Conservation (phyloP, 2,797 vertebrate species). For the Hirundo rustica region DNA sequence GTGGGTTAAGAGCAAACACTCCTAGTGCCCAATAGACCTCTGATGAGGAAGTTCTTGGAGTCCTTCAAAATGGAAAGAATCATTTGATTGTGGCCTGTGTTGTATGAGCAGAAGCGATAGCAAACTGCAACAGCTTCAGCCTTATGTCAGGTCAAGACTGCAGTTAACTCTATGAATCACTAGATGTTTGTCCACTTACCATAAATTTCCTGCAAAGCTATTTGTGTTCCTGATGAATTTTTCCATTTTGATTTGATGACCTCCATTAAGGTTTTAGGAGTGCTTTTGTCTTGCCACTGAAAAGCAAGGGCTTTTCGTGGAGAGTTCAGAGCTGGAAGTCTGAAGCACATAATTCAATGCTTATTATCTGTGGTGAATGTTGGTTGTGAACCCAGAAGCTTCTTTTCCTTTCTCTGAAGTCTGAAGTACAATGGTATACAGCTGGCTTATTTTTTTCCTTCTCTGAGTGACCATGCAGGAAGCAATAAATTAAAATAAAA, state of each 20-base stretch:
- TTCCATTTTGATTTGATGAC: not conserved
- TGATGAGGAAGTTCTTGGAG: not conserved
- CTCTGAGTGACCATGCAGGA: not conserved
- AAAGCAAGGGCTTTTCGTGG: not conserved
- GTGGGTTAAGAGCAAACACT: not conserved
- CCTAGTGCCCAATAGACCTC: accelerated
- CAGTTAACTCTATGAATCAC: not conserved
- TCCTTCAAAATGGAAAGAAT: not conserved
- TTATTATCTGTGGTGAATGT: not conserved
- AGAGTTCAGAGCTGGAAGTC: not conserved
- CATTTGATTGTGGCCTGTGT: not conserved
- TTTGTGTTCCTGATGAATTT: not conserved
- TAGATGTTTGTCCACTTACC: not conserved
- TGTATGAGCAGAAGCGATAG: not conserved
- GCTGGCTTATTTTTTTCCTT: not conserved
- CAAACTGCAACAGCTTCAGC: not conserved
- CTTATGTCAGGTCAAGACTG: not conserved
- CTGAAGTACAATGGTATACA: not conserved
- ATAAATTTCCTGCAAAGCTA: not conserved
- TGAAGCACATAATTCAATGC: not conserved
- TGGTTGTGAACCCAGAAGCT: not conserved
- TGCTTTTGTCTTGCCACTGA: not conserved
- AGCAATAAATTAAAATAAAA: conserved; percentile 26
- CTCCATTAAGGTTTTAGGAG: not conserved
- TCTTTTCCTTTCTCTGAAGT: not conserved